phyloP scores from a whole-genome alignment of 2,888 invertebrate species.

The Diaperis boleti region DNA sequence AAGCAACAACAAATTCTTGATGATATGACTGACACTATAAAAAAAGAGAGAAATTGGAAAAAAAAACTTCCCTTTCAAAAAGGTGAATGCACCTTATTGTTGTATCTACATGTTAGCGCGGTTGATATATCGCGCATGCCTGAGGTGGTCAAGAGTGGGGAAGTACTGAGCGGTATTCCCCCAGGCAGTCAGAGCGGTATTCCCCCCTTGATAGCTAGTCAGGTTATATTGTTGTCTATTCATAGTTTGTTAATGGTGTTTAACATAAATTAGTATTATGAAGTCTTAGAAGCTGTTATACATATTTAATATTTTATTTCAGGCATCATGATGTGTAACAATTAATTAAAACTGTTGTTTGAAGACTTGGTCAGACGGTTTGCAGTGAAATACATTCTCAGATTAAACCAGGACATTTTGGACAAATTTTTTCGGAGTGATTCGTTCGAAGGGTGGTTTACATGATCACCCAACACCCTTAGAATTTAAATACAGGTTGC shows the following conservation, averaged over 20 bases:
- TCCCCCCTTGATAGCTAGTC: too few species aligned
- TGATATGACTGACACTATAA: slow-evolving; percentile 41
- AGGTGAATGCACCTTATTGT: neutral
- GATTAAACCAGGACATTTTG: slow-evolving; percentile 50
- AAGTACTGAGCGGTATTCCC: too few species aligned
- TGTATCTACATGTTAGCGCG: too few species aligned
- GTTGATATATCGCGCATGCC: too few species aligned
- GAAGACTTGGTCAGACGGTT: slow-evolving; percentile 39
- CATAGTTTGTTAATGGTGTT: too few species aligned
- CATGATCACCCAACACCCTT: too few species aligned
- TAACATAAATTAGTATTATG: too few species aligned
- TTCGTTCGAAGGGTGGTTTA: slow-evolving; percentile 44
- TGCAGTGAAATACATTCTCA: slow-evolving; percentile 45
- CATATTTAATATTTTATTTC: slow-evolving; percentile 35
- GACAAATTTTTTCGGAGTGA: slow-evolving; percentile 48
- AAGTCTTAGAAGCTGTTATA: too few species aligned
- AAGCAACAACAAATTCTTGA: slow-evolving; percentile 46
- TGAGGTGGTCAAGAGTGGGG: too few species aligned
- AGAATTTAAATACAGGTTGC: too few species aligned
- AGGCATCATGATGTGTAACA: slow-evolving; percentile 46
- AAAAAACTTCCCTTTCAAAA: slow-evolving; percentile 49
- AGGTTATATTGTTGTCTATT: too few species aligned
- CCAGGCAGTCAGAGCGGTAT: too few species aligned
- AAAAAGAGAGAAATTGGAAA: slow-evolving; percentile 43
- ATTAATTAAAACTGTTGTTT: slow-evolving; percentile 38